phyloP scores from a whole-genome alignment of 2,888 invertebrate genomes.

The Amitus sp. region DNA sequence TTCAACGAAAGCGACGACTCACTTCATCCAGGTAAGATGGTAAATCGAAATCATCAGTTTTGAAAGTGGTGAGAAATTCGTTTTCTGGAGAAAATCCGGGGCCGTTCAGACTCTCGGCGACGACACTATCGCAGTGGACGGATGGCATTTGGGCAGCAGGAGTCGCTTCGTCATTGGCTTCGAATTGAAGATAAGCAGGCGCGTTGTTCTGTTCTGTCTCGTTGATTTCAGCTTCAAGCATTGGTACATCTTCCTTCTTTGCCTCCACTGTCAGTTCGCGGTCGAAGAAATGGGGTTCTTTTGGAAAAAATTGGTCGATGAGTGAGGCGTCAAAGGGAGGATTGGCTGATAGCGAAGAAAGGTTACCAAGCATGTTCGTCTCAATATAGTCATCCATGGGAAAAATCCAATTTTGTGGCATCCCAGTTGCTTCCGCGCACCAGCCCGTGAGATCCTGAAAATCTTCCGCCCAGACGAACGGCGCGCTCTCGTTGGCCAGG shows the following conservation, averaged over 20 bases:
- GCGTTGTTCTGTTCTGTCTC: too few relatives aligned
- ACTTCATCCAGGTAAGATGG: slow-evolving; percentile 63
- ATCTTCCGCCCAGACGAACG: slow-evolving; percentile 69
- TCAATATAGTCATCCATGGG: slow-evolving; percentile 60
- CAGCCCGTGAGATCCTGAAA: slow-evolving; percentile 76
- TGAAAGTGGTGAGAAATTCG: slow-evolving; percentile 50
- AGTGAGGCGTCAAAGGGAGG: too few relatives aligned
- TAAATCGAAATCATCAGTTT: slow-evolving; percentile 56
- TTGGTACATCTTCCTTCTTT: too few relatives aligned
- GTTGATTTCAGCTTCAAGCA: too few relatives aligned
- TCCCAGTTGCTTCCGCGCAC: slow-evolving; percentile 63
- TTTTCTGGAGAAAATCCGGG: slow-evolving; percentile 22
- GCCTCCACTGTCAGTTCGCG: too few relatives aligned
- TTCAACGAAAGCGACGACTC: slow-evolving; percentile 45
- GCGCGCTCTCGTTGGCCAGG: slow-evolving; percentile 38
- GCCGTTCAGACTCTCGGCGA: too few relatives aligned
- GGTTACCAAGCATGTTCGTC: slow-evolving; percentile 55
- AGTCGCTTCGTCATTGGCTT: too few relatives aligned
- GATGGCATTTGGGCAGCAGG: too few relatives aligned
- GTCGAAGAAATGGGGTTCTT: too few relatives aligned
- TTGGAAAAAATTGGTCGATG: too few relatives aligned
- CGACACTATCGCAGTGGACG: too few relatives aligned
- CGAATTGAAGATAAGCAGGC: too few relatives aligned
- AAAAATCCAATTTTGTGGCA: slow-evolving; percentile 59
- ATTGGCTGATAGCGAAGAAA: slow-evolving; percentile 2